A percentile compares a stretch with the other conserved stretches of the same genome.
phyloP scores from a whole-genome alignment of 2,113 vertebrate genomes.

The Hippocampus guttulatus region DNA sequence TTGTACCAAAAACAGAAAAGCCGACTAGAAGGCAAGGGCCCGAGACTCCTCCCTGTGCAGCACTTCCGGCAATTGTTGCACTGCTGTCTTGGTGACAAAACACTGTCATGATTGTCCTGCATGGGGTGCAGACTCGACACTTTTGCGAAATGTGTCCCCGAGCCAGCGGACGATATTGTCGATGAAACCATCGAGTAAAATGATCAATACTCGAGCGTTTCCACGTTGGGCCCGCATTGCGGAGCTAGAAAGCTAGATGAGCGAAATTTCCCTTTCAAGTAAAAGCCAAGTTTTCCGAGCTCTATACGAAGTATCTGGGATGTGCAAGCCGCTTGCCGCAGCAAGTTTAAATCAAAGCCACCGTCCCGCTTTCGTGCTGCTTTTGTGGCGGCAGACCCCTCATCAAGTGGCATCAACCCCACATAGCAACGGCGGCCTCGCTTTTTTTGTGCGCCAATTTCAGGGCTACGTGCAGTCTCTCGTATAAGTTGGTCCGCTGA shows the following conservation, averaged over 20 bases:
- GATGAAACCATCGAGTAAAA: too few relatives aligned
- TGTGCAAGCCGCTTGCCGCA: conserved; percentile 28
- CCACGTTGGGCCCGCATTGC: too few relatives aligned
- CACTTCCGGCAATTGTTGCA: not conserved
- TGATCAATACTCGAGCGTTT: too few relatives aligned
- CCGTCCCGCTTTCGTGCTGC: conserved; percentile 1
- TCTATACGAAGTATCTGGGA: conserved; percentile 28
- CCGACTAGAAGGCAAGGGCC: not conserved
- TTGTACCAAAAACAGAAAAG: not conserved
- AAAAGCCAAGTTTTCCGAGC: conserved; percentile 28
- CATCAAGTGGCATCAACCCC: conserved; percentile 38
- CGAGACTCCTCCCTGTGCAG: not conserved
- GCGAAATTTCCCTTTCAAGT: too few relatives aligned
- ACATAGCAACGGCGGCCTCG: not conserved
- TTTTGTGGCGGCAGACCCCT: conserved; percentile 12
- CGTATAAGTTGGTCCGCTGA: conserved; percentile 47
- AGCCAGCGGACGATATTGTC: not conserved
- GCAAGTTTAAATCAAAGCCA: conserved; percentile 46
- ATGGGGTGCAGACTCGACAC: not conserved
- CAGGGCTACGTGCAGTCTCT: conserved; percentile 35
- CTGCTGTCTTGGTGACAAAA: not conserved
- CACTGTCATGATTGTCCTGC: not conserved
- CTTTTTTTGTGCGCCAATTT: conserved; percentile 13
- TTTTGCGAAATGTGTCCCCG: not conserved
- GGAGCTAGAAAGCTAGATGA: too few relatives aligned